Evolutionary conservation across 1,140 invertebrate species (phyloP), one percentile per base, ranked within the genome.

Genomic region (Drosophila bipectinata): DNA sequence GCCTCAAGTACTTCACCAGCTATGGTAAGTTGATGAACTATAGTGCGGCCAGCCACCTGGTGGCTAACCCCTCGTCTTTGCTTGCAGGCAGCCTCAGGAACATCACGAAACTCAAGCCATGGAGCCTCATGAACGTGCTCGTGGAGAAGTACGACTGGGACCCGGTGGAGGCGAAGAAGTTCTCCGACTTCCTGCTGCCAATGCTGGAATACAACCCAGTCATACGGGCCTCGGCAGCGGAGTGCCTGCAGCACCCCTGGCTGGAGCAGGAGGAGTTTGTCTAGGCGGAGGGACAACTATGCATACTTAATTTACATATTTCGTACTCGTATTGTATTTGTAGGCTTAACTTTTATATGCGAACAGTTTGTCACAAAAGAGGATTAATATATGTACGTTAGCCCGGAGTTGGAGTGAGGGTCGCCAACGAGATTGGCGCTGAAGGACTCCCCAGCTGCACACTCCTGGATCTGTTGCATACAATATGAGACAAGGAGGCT

Each of bases 191-290:
- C 93, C 94, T 99, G 72, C 94, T 96, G 76, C 98, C 98, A 44
- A 99, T 99, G 98, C 94, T 99, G 63, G 95, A 96, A 75, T 99
- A 97, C 93, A 98, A 99, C 93, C 97, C 98, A n/a, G 95, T 95
- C 72, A 94, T 95, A 79, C 94, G 99, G 81, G 98, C 98, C 34
- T 99, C 98, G 45, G 99, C 99, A 54, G 95, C 95, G 44, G 95
- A 99, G 92, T 98, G 98, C 93, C 94, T 99, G 79, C 94, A 96
- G 91, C 98, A 99, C 93, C 96, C 97, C 5, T 99, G 98, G 97
- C 93, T 99, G 81, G 89, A 92, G 97, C 93, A 99, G 80, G 89
- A 92, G 53, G 90, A 91, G 66, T 91, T 91, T 53, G 90, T 91
- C 62, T 91, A 82, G 69, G 14, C 14, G 15, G 21, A 14, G 9